Percentiles rank a stretch among this genome's conserved stretches.
phyloP scores from a whole-genome alignment of 2,888 invertebrate genomes.

The Sacculina carcini region DNA sequence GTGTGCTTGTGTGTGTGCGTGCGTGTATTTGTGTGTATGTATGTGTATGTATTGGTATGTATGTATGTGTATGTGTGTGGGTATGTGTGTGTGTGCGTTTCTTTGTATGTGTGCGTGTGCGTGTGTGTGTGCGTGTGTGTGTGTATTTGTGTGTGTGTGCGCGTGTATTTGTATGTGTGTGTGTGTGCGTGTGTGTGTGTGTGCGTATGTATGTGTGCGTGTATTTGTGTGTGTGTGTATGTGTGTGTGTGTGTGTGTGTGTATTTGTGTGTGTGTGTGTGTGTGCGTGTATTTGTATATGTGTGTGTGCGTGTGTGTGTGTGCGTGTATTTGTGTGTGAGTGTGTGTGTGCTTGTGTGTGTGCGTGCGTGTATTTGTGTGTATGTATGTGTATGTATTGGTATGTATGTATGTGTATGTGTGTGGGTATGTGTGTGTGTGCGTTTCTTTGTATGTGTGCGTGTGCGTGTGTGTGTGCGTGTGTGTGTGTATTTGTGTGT shows the following conservation, averaged over 20 bases:
- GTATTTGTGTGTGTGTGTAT: neutral
- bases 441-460: neutral
- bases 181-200: neutral
- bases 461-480: neutral
- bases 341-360: no score
- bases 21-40: neutral
- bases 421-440: neutral
- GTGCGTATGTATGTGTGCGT: neutral
- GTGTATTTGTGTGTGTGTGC: neutral
- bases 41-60: no score
- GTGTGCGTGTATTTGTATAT: neutral
- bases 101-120: neutral
- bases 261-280: neutral
- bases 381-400: neutral
- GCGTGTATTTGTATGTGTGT: neutral
- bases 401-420: neutral
- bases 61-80: neutral
- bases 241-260: neutral
- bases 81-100: neutral
- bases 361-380: neutral
- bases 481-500: neutral
- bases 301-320: neutral
- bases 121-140: neutral
- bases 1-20: neutral
- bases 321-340: neutral